Conservation (phyloP, 2,888 invertebrate genomes). For the Serripes groenlandicus region DNA sequence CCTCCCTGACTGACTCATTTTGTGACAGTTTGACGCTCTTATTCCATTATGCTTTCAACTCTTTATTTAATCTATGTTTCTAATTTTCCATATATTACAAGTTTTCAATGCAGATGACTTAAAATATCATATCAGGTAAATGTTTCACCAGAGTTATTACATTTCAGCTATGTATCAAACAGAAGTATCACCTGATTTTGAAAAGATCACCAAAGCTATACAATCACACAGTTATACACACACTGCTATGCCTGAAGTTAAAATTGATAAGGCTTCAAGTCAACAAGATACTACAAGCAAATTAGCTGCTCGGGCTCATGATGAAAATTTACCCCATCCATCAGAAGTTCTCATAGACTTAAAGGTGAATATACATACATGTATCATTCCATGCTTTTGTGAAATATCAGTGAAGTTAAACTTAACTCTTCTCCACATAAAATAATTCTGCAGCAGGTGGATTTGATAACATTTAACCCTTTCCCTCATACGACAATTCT, state of each 20-base stretch:
- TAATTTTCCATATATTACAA: too few species aligned
- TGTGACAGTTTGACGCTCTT: not conserved
- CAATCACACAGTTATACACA: constrained; percentile 17
- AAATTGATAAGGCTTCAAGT: constrained; percentile 25
- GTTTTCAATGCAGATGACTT: too few species aligned
- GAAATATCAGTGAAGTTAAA: too few species aligned
- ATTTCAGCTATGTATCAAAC: constrained; percentile 72
- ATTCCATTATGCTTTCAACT: not conserved
- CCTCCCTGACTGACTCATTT: too few species aligned
- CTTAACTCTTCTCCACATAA: too few species aligned
- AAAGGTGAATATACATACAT: constrained; percentile 62
- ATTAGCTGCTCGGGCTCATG: constrained; percentile 58
- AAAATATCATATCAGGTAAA: too few species aligned
- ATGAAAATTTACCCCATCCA: constrained; percentile 61
- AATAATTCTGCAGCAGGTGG: too few species aligned
- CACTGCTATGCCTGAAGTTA: constrained; percentile 18
- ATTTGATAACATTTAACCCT: too few species aligned
- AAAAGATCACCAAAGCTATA: constrained; percentile 60
- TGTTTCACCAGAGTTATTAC: too few species aligned
- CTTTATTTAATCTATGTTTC: not conserved
- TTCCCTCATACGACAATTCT: too few species aligned
- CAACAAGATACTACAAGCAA: constrained; percentile 29
- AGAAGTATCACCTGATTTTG: constrained; percentile 69
- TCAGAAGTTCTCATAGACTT: constrained; percentile 72
- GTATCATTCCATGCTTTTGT: too few species aligned